A percentile compares a stretch with the other conserved stretches of the same genome.
phyloP scores from a whole-genome alignment of 2,113 vertebrate genomes.

The Diphyllodes magnificus region DNA sequence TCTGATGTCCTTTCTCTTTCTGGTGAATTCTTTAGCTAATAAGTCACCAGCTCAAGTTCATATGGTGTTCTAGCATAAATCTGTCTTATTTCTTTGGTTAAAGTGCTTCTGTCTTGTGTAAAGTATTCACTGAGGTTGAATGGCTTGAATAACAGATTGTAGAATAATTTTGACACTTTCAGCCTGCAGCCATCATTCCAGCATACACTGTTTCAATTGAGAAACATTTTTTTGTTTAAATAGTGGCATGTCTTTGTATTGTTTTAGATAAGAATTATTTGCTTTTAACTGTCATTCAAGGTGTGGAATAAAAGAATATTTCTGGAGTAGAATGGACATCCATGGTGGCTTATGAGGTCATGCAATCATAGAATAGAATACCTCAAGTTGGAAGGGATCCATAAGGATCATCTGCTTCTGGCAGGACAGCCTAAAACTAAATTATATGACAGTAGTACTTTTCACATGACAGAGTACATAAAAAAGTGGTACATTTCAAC shows the following conservation, averaged over 20 bases:
- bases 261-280: not conserved
- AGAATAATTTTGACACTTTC: not conserved
- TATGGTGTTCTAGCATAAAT: constrained; percentile 22
- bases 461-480: not conserved
- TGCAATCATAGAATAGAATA: not conserved
- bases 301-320: not conserved
- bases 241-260: not conserved
- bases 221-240: not conserved
- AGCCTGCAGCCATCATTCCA: not conserved
- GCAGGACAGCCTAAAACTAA: not conserved
- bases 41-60: constrained; percentile 3
- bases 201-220: not conserved
- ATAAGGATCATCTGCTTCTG: not conserved
- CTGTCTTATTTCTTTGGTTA: not conserved
- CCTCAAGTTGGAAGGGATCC: not conserved
- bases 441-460: not conserved
- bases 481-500: not conserved
- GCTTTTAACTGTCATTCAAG: not conserved
- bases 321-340: not conserved
- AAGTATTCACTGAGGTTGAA: constrained; percentile 25
- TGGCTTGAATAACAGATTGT: constrained; percentile 4
- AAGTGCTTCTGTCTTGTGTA: constrained; percentile 4
- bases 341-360: not conserved
- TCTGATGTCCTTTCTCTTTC: not conserved
- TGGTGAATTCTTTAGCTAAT: constrained; percentile 7